These are phyloP conservation scores for Pycnonotus jocosus DNA, from an alignment of 2,113 vertebrate species.

Conservation along the genomic window DNA sequence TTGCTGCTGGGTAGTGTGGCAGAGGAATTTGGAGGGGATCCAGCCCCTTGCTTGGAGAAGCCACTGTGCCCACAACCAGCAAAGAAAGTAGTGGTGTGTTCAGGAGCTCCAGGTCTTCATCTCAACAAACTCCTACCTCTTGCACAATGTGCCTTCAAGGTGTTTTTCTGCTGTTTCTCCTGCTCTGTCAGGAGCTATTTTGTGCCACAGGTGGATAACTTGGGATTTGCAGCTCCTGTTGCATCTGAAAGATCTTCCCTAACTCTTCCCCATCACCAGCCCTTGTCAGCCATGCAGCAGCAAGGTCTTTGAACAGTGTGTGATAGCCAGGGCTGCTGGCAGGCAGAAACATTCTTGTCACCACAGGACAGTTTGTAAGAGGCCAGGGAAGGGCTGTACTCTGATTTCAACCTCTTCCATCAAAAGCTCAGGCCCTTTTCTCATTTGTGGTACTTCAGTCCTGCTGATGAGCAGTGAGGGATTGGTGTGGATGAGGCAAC, in stretches of 20 bases:
- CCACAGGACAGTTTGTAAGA: not conserved
- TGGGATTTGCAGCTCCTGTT: not conserved
- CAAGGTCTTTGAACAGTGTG: not conserved
- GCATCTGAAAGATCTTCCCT: not conserved
- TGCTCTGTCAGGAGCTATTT: not conserved
- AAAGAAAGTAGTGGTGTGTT: not conserved
- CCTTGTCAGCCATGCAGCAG: not conserved
- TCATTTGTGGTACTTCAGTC: fast-evolving
- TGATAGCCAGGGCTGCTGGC: not conserved
- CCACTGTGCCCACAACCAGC: not conserved
- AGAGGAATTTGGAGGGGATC: not conserved
- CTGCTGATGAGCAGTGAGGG: not conserved
- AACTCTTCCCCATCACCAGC: not conserved
- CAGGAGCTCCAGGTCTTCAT: not conserved
- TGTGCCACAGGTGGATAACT: not conserved
- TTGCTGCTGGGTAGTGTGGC: not conserved
- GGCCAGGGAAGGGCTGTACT: not conserved
- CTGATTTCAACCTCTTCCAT: not conserved
- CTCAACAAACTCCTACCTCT: not conserved
- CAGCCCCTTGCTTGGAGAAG: not conserved
- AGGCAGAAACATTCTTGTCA: not conserved
- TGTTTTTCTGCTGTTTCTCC: not conserved
- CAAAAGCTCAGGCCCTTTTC: not conserved
- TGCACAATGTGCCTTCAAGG: not conserved
- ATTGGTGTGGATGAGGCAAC: not conserved